Conservation (phyloP, 2,888 invertebrate genomes). For the Endotricha flammealis region DNA sequence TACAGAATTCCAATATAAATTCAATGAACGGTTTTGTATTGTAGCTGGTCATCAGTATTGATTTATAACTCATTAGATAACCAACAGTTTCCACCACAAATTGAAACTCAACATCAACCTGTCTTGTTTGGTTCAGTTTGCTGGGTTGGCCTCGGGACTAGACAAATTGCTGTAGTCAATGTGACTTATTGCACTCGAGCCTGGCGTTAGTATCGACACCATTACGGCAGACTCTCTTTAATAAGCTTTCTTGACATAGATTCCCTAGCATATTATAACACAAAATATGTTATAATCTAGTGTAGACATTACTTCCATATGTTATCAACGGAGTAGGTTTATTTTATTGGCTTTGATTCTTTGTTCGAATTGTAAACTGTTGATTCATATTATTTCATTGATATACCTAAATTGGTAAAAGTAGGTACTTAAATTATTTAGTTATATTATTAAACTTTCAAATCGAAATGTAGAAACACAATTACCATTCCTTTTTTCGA, state of each 20-base stretch:
- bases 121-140: constrained; percentile 6
- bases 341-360: neutral
- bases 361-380: neutral
- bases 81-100: neutral
- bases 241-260: neutral
- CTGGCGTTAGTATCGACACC: constrained; percentile 1
- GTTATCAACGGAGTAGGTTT: neutral
- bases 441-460: neutral
- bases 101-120: neutral
- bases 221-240: neutral
- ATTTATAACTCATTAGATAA: too few species aligned
- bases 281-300: neutral
- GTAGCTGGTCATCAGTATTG: too few species aligned
- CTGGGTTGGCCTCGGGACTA: constrained; percentile 6
- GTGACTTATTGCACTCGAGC: constrained; percentile 17
- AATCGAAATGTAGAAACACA: neutral
- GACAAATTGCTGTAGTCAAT: constrained; percentile 34
- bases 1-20: too few species aligned
- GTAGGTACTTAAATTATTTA: neutral
- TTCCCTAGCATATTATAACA: too few species aligned
- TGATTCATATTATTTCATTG: neutral
- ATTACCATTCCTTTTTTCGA: neutral
- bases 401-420: too few species aligned
- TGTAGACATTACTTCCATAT: too few species aligned
- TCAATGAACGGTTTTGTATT: too few species aligned